Evolutionary conservation across 2,888 invertebrate genomes (phyloP).

Genomic region (Tromatobia lineatoria): DNA sequence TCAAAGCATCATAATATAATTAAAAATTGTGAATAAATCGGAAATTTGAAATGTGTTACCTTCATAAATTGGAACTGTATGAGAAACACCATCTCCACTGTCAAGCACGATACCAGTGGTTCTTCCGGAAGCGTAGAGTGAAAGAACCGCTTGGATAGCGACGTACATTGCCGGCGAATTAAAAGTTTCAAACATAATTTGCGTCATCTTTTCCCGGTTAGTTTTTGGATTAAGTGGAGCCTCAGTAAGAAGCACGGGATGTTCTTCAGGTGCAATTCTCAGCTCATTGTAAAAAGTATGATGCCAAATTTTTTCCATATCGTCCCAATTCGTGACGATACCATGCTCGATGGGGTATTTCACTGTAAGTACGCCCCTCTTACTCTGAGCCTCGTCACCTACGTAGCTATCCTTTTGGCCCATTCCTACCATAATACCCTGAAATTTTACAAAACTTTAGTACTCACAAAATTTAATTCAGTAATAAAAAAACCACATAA

Average conservation of each 20-base stretch:
- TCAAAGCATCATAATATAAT: neutral
- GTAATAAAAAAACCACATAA: constrained; percentile 17
- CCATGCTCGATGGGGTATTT: constrained; percentile 93
- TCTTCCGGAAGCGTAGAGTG: constrained; percentile 86
- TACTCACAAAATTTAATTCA: neutral
- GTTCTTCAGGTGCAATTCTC: constrained; percentile 93
- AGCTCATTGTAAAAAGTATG: constrained; percentile 94
- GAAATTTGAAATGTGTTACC: constrained; percentile 79
- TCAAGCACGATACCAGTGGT: constrained; percentile 87
- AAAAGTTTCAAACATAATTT: constrained; percentile 88
- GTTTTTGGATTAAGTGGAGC: constrained; percentile 93
- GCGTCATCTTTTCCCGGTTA: constrained; percentile 93
- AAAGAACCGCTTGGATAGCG: constrained; percentile 86
- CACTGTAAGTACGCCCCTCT: constrained; percentile 87
- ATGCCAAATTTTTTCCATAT: constrained; percentile 96
- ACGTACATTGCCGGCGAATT: constrained; percentile 86
- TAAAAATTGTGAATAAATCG: neutral
- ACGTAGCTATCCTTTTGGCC: constrained; percentile 86
- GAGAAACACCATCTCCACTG: constrained; percentile 86
- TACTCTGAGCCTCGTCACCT: constrained; percentile 88
- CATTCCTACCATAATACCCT: constrained; percentile 84
- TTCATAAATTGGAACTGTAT: constrained; percentile 87
- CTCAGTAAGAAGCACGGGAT: constrained; percentile 92
- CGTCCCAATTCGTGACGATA: constrained; percentile 93
- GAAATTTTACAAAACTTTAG: too few relatives aligned